phyloP scores from a whole-genome alignment of 2,888 invertebrate genomes.

The Apamea epomidion region DNA sequence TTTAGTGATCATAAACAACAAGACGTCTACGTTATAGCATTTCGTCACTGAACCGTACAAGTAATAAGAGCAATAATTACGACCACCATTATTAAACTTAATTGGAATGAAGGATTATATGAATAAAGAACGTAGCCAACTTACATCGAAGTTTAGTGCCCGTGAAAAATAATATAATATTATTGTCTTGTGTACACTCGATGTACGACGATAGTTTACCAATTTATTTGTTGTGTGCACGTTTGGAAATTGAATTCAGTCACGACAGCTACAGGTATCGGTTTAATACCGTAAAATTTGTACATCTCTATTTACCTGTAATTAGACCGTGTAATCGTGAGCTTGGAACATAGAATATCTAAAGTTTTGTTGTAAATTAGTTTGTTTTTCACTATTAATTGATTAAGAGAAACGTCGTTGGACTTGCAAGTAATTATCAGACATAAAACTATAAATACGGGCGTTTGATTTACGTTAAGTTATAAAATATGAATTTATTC shows the following conservation, averaged over 20 bases:
- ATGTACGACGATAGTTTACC: slow-evolving; percentile 79
- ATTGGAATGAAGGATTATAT: slow-evolving; percentile 84
- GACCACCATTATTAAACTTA: slow-evolving; percentile 81
- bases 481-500: slow-evolving; percentile 17
- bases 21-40: slow-evolving; percentile 60
- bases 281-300: slow-evolving; percentile 50
- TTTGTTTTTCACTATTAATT: slow-evolving; percentile 18
- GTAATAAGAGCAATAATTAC: slow-evolving; percentile 83
- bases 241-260: slow-evolving; percentile 68
- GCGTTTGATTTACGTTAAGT: slow-evolving; percentile 4
- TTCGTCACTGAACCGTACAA: slow-evolving; percentile 81
- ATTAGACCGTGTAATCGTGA: slow-evolving; percentile 61
- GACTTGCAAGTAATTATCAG: slow-evolving; percentile 16
- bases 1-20: slow-evolving; percentile 52
- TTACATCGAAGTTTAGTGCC: slow-evolving; percentile 74
- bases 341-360: slow-evolving; percentile 17
- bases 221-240: slow-evolving; percentile 76
- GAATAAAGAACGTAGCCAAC: slow-evolving; percentile 81
- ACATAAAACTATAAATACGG: slow-evolving; percentile 26
- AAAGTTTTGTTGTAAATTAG: slow-evolving; percentile 8
- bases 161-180: slow-evolving; percentile 74
- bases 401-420: slow-evolving; percentile 2
- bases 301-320: slow-evolving; percentile 68
- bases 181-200: slow-evolving; percentile 63
- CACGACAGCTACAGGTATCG: slow-evolving; percentile 62